Evolutionary conservation across 1,140 invertebrate species (phyloP), one percentile per base, ranked within the genome.

Genomic region (Cylas formicarius): DNA sequence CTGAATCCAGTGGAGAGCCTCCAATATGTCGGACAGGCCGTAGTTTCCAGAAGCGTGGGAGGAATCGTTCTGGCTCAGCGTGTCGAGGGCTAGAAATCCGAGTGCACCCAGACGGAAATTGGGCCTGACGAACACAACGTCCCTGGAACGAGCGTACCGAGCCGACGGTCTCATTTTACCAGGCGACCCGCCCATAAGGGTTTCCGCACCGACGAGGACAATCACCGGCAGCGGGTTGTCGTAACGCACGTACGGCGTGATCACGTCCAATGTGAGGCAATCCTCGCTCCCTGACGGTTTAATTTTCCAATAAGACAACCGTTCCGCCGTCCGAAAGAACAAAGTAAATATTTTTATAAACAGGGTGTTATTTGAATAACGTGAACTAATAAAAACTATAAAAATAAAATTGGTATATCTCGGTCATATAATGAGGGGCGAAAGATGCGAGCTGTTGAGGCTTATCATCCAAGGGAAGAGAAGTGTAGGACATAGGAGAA

Each of bases 31-130:
- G 3, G 82, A 82, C 0, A 90, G 68, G 0, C 81, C 89, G 58
- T 91, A 90, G 57, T 92, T 91, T n/a, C 88, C 88, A 0, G 86
- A 87, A 1, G 80, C 82, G 4, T 67, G 73, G 0, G 82, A 82
- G 62, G 86, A 79, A 13, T 76, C 72, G 1, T 78, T 67, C 47
- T 80, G 72, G 0, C 83, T 79, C 0, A 91, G 60, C 1, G 76
- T 69, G 23, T 84, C 78, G 0, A 39, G 34, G n/a, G 86, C 76
- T 2, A 90, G 66, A 59, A 91, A 91, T 6, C 88, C 88, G 11
- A 90, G 78, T 9, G 80, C 68, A 2, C 84, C 85, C 28, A 86
- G 53, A 52, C 82, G 72, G 61, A 90, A 88, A 48, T 89, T 88
- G 2, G 87, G 84, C 42, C 80, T 71, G 1, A 91, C 86, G 57